Evolutionary conservation across 2,797 vertebrate species (phyloP).

Genomic region (Ibycter americanus): DNA sequence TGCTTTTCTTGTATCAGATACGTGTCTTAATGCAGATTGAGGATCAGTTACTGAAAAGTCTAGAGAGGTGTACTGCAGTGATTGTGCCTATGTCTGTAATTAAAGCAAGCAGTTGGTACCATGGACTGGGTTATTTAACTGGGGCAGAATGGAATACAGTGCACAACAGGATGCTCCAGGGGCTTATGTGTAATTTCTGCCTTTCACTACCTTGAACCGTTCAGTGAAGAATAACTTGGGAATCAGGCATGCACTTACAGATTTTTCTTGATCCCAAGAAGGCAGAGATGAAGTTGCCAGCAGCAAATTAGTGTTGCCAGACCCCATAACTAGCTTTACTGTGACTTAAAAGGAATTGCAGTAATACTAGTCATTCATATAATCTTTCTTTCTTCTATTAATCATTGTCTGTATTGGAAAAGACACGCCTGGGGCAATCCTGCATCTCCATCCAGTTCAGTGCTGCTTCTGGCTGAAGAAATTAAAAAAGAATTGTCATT

Average conservation of each 20-base stretch:
- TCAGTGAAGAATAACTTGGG: neutral
- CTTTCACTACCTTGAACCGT: neutral
- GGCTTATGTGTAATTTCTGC: neutral
- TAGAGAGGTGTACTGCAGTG: neutral
- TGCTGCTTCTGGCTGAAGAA: neutral
- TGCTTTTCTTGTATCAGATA: neutral
- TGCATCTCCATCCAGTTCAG: neutral
- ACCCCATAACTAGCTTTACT: neutral
- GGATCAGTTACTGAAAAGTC: neutral
- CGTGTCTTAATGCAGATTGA: neutral
- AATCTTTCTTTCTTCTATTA: neutral
- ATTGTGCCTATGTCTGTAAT: neutral
- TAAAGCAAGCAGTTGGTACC: neutral
- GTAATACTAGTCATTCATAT: neutral
- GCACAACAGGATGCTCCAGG: neutral
- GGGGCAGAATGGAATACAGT: slow-evolving; percentile 9
- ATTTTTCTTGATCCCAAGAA: neutral
- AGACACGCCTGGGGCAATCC: neutral
- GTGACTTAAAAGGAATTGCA: neutral
- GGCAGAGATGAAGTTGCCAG: neutral
- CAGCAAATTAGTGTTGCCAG: neutral
- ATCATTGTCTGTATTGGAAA: neutral
- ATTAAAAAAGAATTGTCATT: neutral
- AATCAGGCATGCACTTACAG: neutral
- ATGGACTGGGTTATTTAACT: neutral